These are phyloP conservation scores for Arge pagana DNA, from an alignment of 2,888 invertebrate species.

Conservation along the genomic window DNA sequence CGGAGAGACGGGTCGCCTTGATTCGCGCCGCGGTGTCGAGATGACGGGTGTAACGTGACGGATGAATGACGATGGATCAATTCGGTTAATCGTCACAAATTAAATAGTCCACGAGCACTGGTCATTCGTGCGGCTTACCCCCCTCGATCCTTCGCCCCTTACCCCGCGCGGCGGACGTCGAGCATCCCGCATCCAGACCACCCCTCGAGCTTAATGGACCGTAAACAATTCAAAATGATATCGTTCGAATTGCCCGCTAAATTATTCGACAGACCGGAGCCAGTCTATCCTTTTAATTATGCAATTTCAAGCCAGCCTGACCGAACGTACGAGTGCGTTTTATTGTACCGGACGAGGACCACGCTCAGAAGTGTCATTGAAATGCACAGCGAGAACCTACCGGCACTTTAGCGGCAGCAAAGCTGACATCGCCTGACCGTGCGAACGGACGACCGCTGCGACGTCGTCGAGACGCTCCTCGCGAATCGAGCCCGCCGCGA, in stretches of 20 bases:
- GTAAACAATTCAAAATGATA: slow-evolving; percentile 21
- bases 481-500: neutral
- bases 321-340: slow-evolving; percentile 32
- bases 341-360: slow-evolving; percentile 38
- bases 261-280: slow-evolving; percentile 29
- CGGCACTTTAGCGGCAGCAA: slow-evolving; percentile 23
- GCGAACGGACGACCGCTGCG: too few species aligned
- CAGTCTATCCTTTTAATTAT: slow-evolving; percentile 33
- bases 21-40: too few species aligned
- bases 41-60: too few species aligned
- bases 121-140: too few species aligned
- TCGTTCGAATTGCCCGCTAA: slow-evolving; percentile 22
- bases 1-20: too few species aligned
- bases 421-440: too few species aligned
- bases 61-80: too few species aligned
- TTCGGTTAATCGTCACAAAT: too few species aligned
- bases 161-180: slow-evolving; percentile 21
- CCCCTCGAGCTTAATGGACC: slow-evolving; percentile 2
- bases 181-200: too few species aligned
- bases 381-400: slow-evolving; percentile 41
- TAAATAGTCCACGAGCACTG: too few species aligned
- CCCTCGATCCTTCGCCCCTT: too few species aligned
- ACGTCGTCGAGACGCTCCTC: neutral
- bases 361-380: slow-evolving; percentile 37
- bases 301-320: slow-evolving; percentile 32